Conservation (phyloP, 2,888 invertebrate species). For the Sminthurinus aureus region DNA sequence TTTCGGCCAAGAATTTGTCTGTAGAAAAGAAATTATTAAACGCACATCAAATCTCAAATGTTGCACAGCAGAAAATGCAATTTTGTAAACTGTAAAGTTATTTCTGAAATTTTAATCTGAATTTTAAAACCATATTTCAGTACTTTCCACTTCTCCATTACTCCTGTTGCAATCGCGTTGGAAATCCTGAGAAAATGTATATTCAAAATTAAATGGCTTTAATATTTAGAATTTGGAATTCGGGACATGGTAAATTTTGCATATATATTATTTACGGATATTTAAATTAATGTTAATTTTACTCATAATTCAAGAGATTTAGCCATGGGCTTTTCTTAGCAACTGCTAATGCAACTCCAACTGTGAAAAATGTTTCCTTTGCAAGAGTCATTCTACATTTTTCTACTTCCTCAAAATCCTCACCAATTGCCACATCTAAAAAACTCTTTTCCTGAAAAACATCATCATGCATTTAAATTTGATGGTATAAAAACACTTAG, state of each 20-base stretch:
- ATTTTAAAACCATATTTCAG: too few species aligned
- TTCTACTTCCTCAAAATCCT: slow-evolving; percentile 48
- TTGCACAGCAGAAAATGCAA: too few species aligned
- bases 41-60: too few species aligned
- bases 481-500: too few species aligned
- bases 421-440: slow-evolving; percentile 54
- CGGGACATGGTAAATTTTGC: not conserved
- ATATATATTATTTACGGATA: not conserved
- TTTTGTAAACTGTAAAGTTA: too few species aligned
- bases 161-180: slow-evolving; percentile 48
- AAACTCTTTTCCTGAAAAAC: slow-evolving; percentile 55
- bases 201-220: not conserved
- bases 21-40: too few species aligned
- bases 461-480: too few species aligned
- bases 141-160: slow-evolving; percentile 57
- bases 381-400: slow-evolving; percentile 56
- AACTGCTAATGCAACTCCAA: slow-evolving; percentile 52
- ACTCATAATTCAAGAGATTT: slow-evolving; percentile 54
- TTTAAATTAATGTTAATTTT: too few species aligned
- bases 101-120: too few species aligned
- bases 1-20: slow-evolving; percentile 58
- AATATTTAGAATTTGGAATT: not conserved
- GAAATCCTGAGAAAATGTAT: slow-evolving; percentile 44
- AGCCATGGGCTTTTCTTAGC: slow-evolving; percentile 46
- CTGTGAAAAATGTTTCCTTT: slow-evolving; percentile 55